Base-by-base conservation (phyloP, 2,888 invertebrate genomes). In the Dasysyrphus albostriatus region DNA sequence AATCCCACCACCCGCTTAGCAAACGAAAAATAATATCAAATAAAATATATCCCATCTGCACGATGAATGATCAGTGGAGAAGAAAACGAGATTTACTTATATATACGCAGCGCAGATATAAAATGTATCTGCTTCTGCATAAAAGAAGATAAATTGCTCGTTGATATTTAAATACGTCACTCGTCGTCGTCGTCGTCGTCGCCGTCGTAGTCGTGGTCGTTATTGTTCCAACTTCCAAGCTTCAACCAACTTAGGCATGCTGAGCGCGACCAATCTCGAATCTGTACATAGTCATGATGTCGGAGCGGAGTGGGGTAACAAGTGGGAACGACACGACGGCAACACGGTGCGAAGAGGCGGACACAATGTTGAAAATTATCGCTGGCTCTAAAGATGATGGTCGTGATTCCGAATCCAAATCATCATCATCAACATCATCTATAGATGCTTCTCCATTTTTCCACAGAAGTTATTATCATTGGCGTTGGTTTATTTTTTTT, bases 51-150 rank as follows among this genome's bases (percentile, higher is more conserved):
- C 59, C 67, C 73, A 75, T 79, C 81, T 67, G 34, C 54, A 73
- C 82, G 84, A 44, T 81, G 77, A 83, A 78, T 87, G 87, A 87
- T 87, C 87, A 87, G 83, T 87, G 87, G 83, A 87, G 83, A 87
- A 87, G 87, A 87, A 87, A 87, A 87, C 87, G 87, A 87, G 87
- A 87, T 83, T 70, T 83, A 72, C 69, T 83, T 80, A 87, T 87
- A 75, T 87, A 87, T 79, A 77, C 82, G 77, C 77, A 79, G 78
- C 65, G 79, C 77, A 69, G 59, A 84, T 63, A 82, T 70, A 82
- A 74, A 85, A 85, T 85, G 77, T 85, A 85, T 85, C 82, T 82
- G 78, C 72, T 58, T 49, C 61, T 63, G 69, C 67, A 75, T 75
- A 80, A 79, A 65, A 81, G 67, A 73, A 85, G 84, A 85, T 85